Conservation (phyloP, 1,140 invertebrate genomes). For the Anthonomus grandis region DNA sequence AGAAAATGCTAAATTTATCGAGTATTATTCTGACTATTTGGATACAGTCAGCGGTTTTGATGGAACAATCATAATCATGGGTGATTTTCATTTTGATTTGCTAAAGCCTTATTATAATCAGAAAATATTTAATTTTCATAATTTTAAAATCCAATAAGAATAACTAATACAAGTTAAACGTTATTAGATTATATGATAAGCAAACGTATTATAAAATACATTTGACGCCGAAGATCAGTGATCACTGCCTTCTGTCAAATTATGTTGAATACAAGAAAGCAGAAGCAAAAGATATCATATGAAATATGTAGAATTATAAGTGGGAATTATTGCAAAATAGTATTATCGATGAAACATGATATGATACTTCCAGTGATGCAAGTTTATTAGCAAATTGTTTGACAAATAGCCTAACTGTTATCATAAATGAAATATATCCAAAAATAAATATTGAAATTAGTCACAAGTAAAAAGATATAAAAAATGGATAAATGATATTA, state of each 20-base stretch:
- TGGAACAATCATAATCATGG: constrained; percentile 3
- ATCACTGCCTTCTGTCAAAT: no score
- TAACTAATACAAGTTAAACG: constrained; percentile 1
- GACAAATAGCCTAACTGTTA: background rate
- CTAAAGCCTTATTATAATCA: constrained; percentile 3
- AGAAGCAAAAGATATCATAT: background rate
- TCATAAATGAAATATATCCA: background rate
- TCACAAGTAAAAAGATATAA: no score
- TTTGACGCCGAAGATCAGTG: constrained; percentile 10
- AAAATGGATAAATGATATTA: background rate
- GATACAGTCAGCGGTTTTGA: background rate
- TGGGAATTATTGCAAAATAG: background rate
- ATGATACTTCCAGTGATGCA: background rate
- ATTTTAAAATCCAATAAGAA: no score
- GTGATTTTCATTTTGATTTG: constrained; percentile 13
- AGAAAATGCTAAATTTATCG: constrained; percentile 4
- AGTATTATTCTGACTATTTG: background rate
- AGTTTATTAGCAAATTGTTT: no score
- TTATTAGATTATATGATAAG: background rate
- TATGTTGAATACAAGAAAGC: no score
- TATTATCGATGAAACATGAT: background rate
- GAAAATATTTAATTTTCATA: background rate
- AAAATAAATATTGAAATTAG: no score
- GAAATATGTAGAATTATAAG: no score
- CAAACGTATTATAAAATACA: no score